Conservation (phyloP, 2,113 vertebrate species). For the Colistium nudipinnis region DNA sequence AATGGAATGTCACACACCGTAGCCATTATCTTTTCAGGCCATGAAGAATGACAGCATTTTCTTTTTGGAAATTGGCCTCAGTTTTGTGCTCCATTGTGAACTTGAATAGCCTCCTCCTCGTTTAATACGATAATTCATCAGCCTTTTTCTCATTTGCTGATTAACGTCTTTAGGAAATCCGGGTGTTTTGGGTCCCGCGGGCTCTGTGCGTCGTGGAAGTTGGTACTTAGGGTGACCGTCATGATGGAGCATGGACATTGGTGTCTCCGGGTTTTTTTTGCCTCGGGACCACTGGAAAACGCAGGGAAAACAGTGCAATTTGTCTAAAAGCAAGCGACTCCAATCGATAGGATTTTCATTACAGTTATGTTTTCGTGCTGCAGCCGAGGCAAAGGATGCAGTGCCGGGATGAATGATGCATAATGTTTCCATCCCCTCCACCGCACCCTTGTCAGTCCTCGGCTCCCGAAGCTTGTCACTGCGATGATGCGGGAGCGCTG, state of each 20-base stretch:
- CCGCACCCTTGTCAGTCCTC: constrained; percentile 32
- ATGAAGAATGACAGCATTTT: constrained; percentile 5
- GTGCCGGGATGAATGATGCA: constrained; percentile 78
- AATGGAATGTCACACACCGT: constrained; percentile 20
- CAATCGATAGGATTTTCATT: constrained; percentile 84
- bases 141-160: neutral
- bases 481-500: constrained; percentile 51
- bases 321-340: constrained; percentile 78
- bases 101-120: constrained; percentile 17
- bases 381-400: constrained; percentile 58
- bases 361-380: constrained; percentile 81
- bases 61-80: constrained; percentile 6
- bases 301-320: constrained; percentile 74
- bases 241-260: constrained; percentile 40
- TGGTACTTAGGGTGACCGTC: constrained; percentile 34
- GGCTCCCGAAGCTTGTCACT: constrained; percentile 61
- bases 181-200: neutral
- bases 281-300: constrained; percentile 59
- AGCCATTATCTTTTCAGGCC: constrained; percentile 25
- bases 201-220: constrained; percentile 26
- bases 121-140: constrained; percentile 13
- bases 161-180: neutral
- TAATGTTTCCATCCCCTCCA: constrained; percentile 51
- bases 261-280: constrained; percentile 66
- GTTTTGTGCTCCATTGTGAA: constrained; percentile 15